These are phyloP conservation scores for Galeruca laticollis DNA, from an alignment of 2,888 invertebrate species.

Conservation along the genomic window DNA sequence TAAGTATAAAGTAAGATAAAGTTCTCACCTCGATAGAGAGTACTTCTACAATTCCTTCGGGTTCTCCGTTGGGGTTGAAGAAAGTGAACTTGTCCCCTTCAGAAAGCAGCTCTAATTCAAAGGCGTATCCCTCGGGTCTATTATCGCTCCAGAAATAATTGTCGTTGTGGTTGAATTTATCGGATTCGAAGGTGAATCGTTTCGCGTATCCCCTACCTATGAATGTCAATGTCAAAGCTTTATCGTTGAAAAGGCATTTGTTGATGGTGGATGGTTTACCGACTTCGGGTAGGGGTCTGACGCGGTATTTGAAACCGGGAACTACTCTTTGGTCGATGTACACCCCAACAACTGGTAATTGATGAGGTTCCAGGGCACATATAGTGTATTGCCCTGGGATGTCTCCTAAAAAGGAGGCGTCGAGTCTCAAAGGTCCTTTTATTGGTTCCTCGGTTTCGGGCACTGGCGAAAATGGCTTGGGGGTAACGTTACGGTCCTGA, in stretches of 20 bases:
- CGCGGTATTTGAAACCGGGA: slow-evolving; percentile 81
- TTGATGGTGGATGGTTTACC: slow-evolving; percentile 53
- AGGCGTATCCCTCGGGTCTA: slow-evolving; percentile 78
- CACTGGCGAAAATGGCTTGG: slow-evolving; percentile 22
- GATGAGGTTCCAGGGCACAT: slow-evolving; percentile 72
- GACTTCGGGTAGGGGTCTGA: slow-evolving; percentile 73
- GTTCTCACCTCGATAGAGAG: slow-evolving; percentile 74
- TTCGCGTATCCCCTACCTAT: slow-evolving; percentile 82
- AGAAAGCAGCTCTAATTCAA: slow-evolving; percentile 77
- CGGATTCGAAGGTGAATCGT: slow-evolving; percentile 78
- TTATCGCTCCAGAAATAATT: slow-evolving; percentile 87
- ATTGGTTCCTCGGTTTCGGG: slow-evolving; percentile 26
- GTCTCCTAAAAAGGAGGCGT: slow-evolving; percentile 74
- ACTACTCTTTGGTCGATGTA: slow-evolving; percentile 79
- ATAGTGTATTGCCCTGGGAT: slow-evolving; percentile 76
- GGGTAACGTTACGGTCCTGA: slow-evolving; percentile 41
- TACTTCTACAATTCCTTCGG: slow-evolving; percentile 77
- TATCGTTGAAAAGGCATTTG: slow-evolving; percentile 74
- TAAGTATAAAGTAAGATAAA: slow-evolving; percentile 24
- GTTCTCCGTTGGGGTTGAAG: slow-evolving; percentile 75
- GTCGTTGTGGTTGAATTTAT: slow-evolving; percentile 74
- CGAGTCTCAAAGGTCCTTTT: slow-evolving; percentile 61
- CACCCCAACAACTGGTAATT: slow-evolving; percentile 79
- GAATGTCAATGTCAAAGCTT: slow-evolving; percentile 74
- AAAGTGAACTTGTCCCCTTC: slow-evolving; percentile 80